A percentile compares a stretch with the other conserved stretches of the same genome.
These are phyloP conservation scores for Polypedilum vanderplanki DNA, from an alignment of 1,140 invertebrate genomes.

Conservation along the genomic window DNA sequence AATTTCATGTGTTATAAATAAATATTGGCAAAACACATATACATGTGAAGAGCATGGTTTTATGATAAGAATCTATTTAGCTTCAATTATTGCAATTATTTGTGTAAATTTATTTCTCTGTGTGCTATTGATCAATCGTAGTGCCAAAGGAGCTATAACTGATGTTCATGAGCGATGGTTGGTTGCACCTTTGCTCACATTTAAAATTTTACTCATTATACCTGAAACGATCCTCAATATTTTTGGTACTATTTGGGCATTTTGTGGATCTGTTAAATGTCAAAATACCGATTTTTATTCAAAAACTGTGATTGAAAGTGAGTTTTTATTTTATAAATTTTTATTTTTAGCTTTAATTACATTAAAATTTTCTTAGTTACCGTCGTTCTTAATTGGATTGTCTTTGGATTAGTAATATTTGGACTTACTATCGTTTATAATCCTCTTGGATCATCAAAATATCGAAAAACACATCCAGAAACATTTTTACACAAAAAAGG, in stretches of 20 bases:
- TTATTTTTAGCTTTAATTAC: slow-evolving; percentile 31
- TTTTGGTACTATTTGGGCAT: slow-evolving; percentile 74
- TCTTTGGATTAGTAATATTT: slow-evolving; percentile 64
- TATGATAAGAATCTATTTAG: slow-evolving; percentile 58
- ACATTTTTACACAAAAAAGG: slow-evolving; percentile 53
- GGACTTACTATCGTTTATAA: slow-evolving; percentile 73
- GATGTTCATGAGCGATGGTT: slow-evolving; percentile 56
- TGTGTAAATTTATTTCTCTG: slow-evolving; percentile 53
- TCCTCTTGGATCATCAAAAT: slow-evolving; percentile 62
- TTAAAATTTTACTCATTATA: slow-evolving; percentile 60
- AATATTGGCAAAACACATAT: slow-evolving; percentile 57
- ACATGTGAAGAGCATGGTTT: slow-evolving; percentile 55
- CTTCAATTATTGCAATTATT: slow-evolving; percentile 56
- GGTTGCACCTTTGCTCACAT: slow-evolving; percentile 58
- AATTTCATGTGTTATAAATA: slow-evolving; percentile 53
- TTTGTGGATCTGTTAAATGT: slow-evolving; percentile 60
- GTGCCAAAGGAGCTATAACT: slow-evolving; percentile 62
- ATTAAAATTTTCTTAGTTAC: slow-evolving; percentile 53
- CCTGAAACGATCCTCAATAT: slow-evolving; percentile 71
- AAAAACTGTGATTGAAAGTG: slow-evolving; percentile 63
- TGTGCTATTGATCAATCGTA: slow-evolving; percentile 59
- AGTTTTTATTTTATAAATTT: slow-evolving; percentile 33
- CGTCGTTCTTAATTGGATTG: slow-evolving; percentile 73
- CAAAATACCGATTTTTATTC: slow-evolving; percentile 59
- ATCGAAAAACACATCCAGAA: slow-evolving; percentile 52